A percentile compares a stretch with the other conserved stretches of the same genome.
Conservation (phyloP, 2,113 vertebrate genomes). For the Jacana jacana region DNA sequence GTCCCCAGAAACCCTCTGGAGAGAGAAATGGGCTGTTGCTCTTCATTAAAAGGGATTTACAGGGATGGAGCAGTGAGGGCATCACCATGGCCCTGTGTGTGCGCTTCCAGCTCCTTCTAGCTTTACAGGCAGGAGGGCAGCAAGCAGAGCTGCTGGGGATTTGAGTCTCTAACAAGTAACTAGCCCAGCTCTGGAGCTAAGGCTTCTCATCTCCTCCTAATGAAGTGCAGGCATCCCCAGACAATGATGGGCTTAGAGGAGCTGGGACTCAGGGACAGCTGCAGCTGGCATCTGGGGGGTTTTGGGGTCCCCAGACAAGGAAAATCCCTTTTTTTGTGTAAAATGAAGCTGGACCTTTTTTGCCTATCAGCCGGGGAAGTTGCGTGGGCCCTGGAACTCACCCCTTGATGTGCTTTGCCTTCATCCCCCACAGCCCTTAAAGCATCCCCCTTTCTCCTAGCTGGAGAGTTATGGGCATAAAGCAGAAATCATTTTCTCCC, state of each 20-base stretch:
- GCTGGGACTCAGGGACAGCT: background rate
- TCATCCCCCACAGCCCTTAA: background rate
- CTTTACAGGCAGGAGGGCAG: constrained; percentile 57
- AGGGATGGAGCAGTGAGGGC: background rate
- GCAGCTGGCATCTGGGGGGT: background rate
- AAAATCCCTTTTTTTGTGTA: background rate
- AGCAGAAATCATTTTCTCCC: background rate
- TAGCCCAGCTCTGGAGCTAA: constrained; percentile 17
- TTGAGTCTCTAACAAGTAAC: constrained; percentile 30
- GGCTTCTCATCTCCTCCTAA: constrained; percentile 37
- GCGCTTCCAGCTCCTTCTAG: background rate
- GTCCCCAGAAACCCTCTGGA: background rate
- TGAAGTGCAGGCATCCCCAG: constrained; percentile 45
- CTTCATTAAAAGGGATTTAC: background rate
- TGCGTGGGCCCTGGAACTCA: background rate
- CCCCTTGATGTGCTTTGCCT: background rate
- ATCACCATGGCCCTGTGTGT: background rate
- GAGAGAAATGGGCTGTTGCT: background rate
- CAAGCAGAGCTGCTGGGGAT: background rate
- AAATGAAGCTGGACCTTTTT: background rate
- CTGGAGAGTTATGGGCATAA: background rate
- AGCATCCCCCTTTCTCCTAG: background rate
- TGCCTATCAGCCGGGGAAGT: background rate
- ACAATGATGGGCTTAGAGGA: background rate
- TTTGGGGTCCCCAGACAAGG: background rate